Evolutionary conservation across 2,888 invertebrate species (phyloP), one percentile per base, ranked within the genome.

Genomic region (Slavum lentiscoides): DNA sequence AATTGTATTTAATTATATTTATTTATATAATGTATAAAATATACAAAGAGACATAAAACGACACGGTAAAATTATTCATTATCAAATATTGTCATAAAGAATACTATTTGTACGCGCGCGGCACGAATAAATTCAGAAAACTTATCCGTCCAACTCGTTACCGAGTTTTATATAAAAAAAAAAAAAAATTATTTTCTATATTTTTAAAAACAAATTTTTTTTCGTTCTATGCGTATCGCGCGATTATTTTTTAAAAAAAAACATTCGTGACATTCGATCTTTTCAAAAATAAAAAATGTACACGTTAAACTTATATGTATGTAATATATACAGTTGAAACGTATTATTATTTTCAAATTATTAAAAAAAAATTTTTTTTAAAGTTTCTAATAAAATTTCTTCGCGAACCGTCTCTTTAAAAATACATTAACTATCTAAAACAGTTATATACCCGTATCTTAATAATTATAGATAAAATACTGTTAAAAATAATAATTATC

Each of bases 391-490:
- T 67, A 67, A 67, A 67, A 67, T 62, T 4, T n/a, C 39, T 39
- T 75, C 39, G 3, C 39, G 21, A 21, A 13, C 53, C 39, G 39
- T 66, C 55, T 75, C 58, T 67, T 75, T 75, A 67, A 66, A 75
- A 75, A 75, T 66, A 19, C 66, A 66, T 75, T 75, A 66, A 39
- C 66, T 17, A 19, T 21, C 37, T 53, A n/a, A 67, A 43, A 58
- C 23, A 66, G 66, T 39, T 74, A 66, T 39, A 37, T 64, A 8
- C n/a, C n/a, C 13, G 13, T 49, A 49, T 9, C 49, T 49, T 13
- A 55, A 55, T 55, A 55, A 55, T 55, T 55, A 55, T 39, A 64
- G 17, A 58, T 13, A 13, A 67, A 39, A 75, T 19, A 17, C 64
- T 53, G 15, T 19, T 61, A 49, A 8, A 53, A 30, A 74, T 53